These are phyloP conservation scores for Stramonita haemastoma DNA, from an alignment of 2,888 invertebrate genomes.

Conservation along the genomic window DNA sequence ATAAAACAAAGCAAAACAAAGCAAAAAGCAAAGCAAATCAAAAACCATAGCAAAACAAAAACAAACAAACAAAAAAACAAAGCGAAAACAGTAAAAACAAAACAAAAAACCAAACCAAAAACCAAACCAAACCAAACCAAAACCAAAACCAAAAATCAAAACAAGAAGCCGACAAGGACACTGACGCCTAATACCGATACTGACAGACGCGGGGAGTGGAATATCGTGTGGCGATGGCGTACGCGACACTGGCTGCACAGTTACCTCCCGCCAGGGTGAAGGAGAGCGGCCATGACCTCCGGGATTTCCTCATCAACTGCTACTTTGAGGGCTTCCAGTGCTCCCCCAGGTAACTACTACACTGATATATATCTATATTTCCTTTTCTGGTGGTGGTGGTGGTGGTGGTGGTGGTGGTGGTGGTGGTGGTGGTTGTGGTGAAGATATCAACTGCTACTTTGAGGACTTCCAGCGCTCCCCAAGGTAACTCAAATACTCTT, in stretches of 20 bases:
- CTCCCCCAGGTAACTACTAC: slow-evolving; percentile 59
- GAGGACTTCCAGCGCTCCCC: too few species aligned
- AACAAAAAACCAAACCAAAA: background rate
- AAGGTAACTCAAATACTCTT: too few species aligned
- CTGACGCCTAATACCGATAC: background rate
- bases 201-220: slow-evolving; percentile 44
- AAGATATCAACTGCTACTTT: background rate
- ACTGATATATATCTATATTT: background rate
- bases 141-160: background rate
- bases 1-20: too few species aligned
- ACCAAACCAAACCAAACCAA: background rate
- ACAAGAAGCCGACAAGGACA: background rate
- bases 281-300: slow-evolving; percentile 57
- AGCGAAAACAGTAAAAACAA: background rate
- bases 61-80: too few species aligned
- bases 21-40: too few species aligned
- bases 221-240: slow-evolving; percentile 54
- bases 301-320: slow-evolving; percentile 63
- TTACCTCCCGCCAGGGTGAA: slow-evolving; percentile 46
- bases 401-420: background rate
- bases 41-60: too few species aligned
- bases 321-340: slow-evolving; percentile 61
- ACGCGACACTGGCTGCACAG: slow-evolving; percentile 53
- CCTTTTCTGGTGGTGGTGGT: background rate
- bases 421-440: background rate